Conservation (phyloP, 2,797 vertebrate species). For the Gouania willdenowi region DNA sequence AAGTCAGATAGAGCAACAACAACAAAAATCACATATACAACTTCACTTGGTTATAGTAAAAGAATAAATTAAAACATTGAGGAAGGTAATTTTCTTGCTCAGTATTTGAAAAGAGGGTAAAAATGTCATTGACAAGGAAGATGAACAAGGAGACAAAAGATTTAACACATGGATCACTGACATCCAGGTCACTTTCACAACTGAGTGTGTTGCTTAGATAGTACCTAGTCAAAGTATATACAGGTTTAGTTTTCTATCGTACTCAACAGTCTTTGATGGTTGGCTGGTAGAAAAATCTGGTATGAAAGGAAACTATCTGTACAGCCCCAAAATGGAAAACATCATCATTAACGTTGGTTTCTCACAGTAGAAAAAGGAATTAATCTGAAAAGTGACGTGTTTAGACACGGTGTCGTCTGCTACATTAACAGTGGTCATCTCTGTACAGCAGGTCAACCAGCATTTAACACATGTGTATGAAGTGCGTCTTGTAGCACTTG, state of each 20-base stretch:
- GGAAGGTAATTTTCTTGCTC: constrained; percentile 23
- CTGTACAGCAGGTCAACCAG: constrained; percentile 44
- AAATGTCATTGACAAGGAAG: constrained; percentile 17
- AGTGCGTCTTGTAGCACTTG: constrained; percentile 23
- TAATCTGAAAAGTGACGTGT: constrained; percentile 43
- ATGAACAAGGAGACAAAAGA: constrained; percentile 18
- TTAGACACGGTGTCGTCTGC: constrained; percentile 32
- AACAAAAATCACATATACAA: constrained; percentile 39
- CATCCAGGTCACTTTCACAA: constrained; percentile 20
- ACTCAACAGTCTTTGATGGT: constrained; percentile 18
- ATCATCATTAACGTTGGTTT: constrained; percentile 32
- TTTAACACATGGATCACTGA: constrained; percentile 16
- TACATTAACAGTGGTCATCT: constrained; percentile 29
- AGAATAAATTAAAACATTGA: constrained; percentile 66
- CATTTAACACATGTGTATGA: constrained; percentile 24
- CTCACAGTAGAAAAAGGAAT: constrained; percentile 62
- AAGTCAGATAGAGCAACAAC: constrained; percentile 48
- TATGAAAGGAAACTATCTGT: constrained; percentile 31
- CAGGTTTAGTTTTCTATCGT: constrained; percentile 28
- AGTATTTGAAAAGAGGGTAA: constrained; percentile 17
- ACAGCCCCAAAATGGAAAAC: constrained; percentile 51
- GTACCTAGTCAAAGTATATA: constrained; percentile 33
- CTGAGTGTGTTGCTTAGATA: constrained; percentile 8
- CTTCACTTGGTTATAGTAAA: constrained; percentile 47
- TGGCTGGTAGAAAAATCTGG: constrained; percentile 40